Percentiles rank a stretch among this genome's conserved stretches.
These are phyloP conservation scores for Ceratina australensis DNA, from an alignment of 1,140 invertebrate genomes.

Conservation along the genomic window DNA sequence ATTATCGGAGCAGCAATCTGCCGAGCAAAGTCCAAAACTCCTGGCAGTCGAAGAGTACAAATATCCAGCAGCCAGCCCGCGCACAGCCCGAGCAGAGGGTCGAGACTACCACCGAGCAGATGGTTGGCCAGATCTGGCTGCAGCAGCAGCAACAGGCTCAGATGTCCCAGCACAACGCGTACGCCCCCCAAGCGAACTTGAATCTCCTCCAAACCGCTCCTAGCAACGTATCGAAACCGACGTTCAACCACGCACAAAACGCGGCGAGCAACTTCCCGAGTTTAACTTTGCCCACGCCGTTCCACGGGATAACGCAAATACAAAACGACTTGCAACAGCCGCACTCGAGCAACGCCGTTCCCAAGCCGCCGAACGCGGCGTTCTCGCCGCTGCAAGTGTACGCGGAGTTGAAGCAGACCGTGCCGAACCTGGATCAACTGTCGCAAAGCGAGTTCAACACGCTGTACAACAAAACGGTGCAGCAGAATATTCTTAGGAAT, in stretches of 20 bases:
- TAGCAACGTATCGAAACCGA: slow-evolving; percentile 37
- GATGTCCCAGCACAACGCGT: slow-evolving; percentile 24
- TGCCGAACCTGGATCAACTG: slow-evolving; percentile 74
- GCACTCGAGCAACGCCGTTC: slow-evolving; percentile 10
- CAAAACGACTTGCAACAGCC: slow-evolving; percentile 64
- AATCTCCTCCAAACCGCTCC: slow-evolving; percentile 39
- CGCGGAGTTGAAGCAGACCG: slow-evolving; percentile 75
- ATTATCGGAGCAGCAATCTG: slow-evolving; percentile 54
- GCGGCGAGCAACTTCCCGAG: slow-evolving; percentile 2
- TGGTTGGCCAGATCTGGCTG: slow-evolving; percentile 74
- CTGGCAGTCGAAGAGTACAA: slow-evolving; percentile 69
- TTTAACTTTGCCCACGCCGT: background rate
- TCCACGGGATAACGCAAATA: slow-evolving; percentile 61
- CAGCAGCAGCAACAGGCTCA: slow-evolving; percentile 67
- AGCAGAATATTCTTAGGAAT: slow-evolving; percentile 76
- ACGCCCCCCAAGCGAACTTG: slow-evolving; percentile 9
- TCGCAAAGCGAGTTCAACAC: slow-evolving; percentile 78
- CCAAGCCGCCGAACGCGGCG: slow-evolving; percentile 38
- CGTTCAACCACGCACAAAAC: slow-evolving; percentile 39
- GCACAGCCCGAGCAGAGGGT: slow-evolving; percentile 48
- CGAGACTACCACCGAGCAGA: slow-evolving; percentile 67
- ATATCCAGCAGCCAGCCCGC: slow-evolving; percentile 68
- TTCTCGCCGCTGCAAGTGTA: slow-evolving; percentile 76
- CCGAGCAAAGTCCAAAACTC: slow-evolving; percentile 73
- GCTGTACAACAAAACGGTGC: slow-evolving; percentile 77